Evolutionary conservation across 2,888 invertebrate species (phyloP).

Genomic region (Drosophila tripunctata): DNA sequence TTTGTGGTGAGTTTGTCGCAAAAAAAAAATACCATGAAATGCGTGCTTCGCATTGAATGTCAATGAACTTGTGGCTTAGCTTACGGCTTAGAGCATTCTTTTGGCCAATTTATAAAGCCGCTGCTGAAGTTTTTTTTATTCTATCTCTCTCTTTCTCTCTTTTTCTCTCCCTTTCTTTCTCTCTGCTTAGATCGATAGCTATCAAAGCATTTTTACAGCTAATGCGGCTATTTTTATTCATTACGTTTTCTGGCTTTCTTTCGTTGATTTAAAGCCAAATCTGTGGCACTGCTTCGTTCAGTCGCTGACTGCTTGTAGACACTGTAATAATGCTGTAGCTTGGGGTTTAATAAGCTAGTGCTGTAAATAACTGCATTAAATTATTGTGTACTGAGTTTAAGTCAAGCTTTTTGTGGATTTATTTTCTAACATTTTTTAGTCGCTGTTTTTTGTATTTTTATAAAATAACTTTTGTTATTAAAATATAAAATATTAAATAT

Average conservation of each 20-base stretch:
- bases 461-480: too few species aligned
- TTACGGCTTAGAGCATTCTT: slow-evolving; percentile 69
- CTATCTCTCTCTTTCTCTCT: slow-evolving; percentile 6
- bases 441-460: too few species aligned
- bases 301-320: slow-evolving; percentile 24
- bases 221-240: slow-evolving; percentile 80
- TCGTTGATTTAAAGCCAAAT: slow-evolving; percentile 39
- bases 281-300: slow-evolving; percentile 23
- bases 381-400: too few species aligned
- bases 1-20: slow-evolving; percentile 55
- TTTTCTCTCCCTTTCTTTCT: slow-evolving; percentile 1
- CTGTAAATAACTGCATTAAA: background rate
- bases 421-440: too few species aligned
- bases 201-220: slow-evolving; percentile 78
- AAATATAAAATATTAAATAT: background rate
- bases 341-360: background rate
- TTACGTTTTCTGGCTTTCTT: slow-evolving; percentile 73
- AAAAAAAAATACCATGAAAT: slow-evolving; percentile 47
- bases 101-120: slow-evolving; percentile 72
- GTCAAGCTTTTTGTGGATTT: too few species aligned
- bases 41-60: slow-evolving; percentile 50
- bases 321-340: slow-evolving; percentile 2
- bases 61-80: slow-evolving; percentile 68
- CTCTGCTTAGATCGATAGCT: slow-evolving; percentile 68
- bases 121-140: slow-evolving; percentile 23